Evolutionary conservation across 2,888 invertebrate genomes (phyloP), one percentile per base, ranked within the genome.

Genomic region (Andrena haemorrhoa): DNA sequence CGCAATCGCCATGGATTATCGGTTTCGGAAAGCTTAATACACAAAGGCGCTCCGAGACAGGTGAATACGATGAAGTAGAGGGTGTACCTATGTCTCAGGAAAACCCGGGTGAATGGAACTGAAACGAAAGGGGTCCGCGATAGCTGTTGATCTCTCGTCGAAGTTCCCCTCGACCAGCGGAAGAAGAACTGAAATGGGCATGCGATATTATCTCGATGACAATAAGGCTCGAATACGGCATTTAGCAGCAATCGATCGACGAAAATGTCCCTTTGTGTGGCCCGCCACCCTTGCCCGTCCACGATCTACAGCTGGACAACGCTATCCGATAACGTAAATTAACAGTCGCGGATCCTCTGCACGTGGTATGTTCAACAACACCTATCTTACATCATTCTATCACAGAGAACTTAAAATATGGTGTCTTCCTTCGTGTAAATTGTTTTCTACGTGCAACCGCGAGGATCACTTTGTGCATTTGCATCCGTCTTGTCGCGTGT

Each of bases 1-100:
- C 74, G 79, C 78, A 83, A 88, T 88, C 86, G 84, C 76, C 72
- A 79, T 84, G 84, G 80, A 86, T 84, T 87, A 85, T 83, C 83
- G 65, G 16, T 74, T 82, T 85, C 79, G 84, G 88, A 87, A 84
- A 82, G 76, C 84, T 79, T 84, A 82, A 88, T 85, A 79, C 83
- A 89, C 84, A 89, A 88, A 85, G 82, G 71, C 78, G 53, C 71
- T 47, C 49, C 77, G 74, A 69, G 77, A 71, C 75, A 65, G 66
- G 56, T 74, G 72, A 26, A 72, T 61, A 66, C 12, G 58, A 51
- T 4, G 71, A 72, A 66, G 64, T 63, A 29, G 70, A 58, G 60
- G 69, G 78, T 71, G 73, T 65, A 41, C 41, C 41, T 16, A 60
- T 74, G 73, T 76, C 65, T 60, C 51, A 49, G 70, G 47, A 35